Evolutionary conservation across 2,888 invertebrate species (phyloP), one percentile per base, ranked within the genome.

Genomic region (Lucinisca nassula): DNA sequence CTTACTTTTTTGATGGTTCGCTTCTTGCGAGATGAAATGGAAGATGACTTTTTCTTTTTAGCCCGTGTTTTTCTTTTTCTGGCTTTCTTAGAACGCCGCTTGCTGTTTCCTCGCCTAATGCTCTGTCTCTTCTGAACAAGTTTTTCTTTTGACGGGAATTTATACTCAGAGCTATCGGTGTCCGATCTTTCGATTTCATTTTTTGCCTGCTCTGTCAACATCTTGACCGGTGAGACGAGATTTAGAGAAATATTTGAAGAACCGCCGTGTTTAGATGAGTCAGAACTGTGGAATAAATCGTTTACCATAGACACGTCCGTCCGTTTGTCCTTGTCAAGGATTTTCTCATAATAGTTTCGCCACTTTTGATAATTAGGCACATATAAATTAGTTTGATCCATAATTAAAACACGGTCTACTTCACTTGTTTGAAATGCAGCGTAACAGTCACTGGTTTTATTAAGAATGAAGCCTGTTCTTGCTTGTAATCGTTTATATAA

Each of bases 401-500:
- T 78, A 35, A 35, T n/a, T 38, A 55, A 45, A 76, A 82, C 35
- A n/a, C 3, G 21, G 21, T 51, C 21, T 61, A 82, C 30, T 67
- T 75, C 45, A 45, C 49, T 58, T 67, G n/a, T 49, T 70, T 70
- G 35, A 81, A 85, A 49, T 85, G 85, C 17, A 85, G 73, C 37
- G 77, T 77, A 30, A 85, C 32, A 1, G 76, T 77, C 24, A 81
- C 58, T 21, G 81, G 73, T 51, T 78, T 55, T 14, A 49, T 72
- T 12, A 85, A 67, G 21, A 85, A 3, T 85, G 81, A 81, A 21
- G 38, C 30, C 27, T 58, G 51, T 10, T 32, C 10, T n/a, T 38
- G 76, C 35, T 85, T 37, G 2, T 27, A 40, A 38, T 82, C 78
- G n/a, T 40, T 82, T 72, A 85, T 79, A 73, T 82, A 51, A 38